These are phyloP conservation scores for Caenorhabditis sp. DNA, from an alignment of 2,888 invertebrate genomes.

Conservation along the genomic window DNA sequence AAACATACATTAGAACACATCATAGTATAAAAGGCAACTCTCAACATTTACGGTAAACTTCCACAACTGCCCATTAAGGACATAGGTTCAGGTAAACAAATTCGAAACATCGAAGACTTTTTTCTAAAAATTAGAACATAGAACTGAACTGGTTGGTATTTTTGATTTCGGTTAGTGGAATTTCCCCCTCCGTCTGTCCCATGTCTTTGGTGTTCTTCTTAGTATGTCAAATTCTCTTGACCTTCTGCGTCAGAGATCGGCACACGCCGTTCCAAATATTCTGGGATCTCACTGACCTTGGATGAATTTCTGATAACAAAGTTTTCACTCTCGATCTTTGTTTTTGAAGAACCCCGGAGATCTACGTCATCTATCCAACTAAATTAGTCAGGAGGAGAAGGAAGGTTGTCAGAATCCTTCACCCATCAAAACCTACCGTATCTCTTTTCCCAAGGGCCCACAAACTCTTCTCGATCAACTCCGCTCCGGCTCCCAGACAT, in stretches of 20 bases:
- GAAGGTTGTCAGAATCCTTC: slow-evolving; percentile 13
- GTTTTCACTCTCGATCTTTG: slow-evolving; percentile 19
- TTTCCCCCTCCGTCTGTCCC: not conserved
- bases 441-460: slow-evolving; percentile 12
- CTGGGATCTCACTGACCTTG: slow-evolving; percentile 14
- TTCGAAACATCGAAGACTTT: too few species aligned
- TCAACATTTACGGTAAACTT: too few species aligned
- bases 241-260: slow-evolving; percentile 20
- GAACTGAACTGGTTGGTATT: not conserved
- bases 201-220: not conserved
- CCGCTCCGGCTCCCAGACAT: slow-evolving; percentile 17
- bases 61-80: too few species aligned
- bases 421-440: slow-evolving; percentile 17
- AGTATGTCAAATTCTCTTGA: slow-evolving; percentile 18
- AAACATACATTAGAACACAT: too few species aligned
- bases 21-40: too few species aligned
- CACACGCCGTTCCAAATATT: slow-evolving; percentile 2
- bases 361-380: slow-evolving; percentile 13
- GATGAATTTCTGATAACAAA: slow-evolving; percentile 24
- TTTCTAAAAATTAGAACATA: too few species aligned
- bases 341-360: slow-evolving; percentile 6
- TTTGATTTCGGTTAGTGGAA: not conserved
- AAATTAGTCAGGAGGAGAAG: slow-evolving; percentile 20
- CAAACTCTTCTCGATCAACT: not conserved
- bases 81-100: too few species aligned